A percentile compares a stretch with the other conserved stretches of the same genome.
These are phyloP conservation scores for Paedocypris micromegethes DNA, from an alignment of 2,797 vertebrate genomes.

Conservation along the genomic window DNA sequence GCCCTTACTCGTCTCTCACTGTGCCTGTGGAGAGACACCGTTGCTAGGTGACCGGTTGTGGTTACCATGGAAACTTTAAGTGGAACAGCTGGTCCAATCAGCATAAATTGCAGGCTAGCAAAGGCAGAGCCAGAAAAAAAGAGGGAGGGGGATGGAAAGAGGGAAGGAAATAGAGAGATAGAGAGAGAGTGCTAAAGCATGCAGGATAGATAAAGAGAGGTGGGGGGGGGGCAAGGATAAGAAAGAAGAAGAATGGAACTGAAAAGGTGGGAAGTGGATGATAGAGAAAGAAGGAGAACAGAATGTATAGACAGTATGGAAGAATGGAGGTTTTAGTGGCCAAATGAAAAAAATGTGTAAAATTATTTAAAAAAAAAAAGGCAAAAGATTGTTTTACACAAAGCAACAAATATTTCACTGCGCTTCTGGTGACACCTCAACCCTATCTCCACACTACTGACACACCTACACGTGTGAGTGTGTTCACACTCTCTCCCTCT, in stretches of 20 bases:
- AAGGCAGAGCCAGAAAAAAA: conserved; percentile 79
- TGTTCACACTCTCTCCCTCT: conserved; percentile 25
- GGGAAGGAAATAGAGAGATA: conserved; percentile 32
- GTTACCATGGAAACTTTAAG: conserved; percentile 97
- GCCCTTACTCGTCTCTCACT: conserved; percentile 59
- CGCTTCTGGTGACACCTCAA: background rate
- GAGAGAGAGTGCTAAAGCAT: conserved; percentile 71
- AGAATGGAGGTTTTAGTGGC: conserved; percentile 5
- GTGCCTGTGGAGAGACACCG: conserved; percentile 84
- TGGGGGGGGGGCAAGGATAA: conserved; percentile 24
- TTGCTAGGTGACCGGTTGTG: conserved; percentile 94
- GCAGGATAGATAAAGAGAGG: conserved; percentile 56
- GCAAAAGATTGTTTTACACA: background rate
- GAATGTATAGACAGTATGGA: conserved; percentile 36
- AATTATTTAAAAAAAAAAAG: background rate
- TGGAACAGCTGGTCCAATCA: conserved; percentile 94
- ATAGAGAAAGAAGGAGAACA: conserved; percentile 22
- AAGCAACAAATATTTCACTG: background rate
- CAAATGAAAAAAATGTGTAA: conserved; percentile 21
- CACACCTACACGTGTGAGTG: background rate
- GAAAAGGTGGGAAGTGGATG: conserved; percentile 14
- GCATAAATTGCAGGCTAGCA: conserved; percentile 80
- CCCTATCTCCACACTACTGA: background rate
- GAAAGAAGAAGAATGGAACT: conserved; percentile 26
- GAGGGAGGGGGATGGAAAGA: conserved; percentile 56